Conservation (phyloP, 2,113 vertebrate species). For the Actenoides lindsayi region DNA sequence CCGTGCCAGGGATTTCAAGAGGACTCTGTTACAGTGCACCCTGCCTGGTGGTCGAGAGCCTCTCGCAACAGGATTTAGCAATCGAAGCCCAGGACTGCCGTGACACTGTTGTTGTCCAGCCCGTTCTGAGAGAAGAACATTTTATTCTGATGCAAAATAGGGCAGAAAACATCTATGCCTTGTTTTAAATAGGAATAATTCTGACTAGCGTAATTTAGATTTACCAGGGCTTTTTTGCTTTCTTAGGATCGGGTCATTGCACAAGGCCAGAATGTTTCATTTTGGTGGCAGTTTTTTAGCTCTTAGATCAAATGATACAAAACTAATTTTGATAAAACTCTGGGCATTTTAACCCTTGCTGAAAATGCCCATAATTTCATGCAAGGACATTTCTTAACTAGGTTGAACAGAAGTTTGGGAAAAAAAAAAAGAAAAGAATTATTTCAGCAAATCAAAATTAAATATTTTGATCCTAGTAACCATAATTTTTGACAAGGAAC, state of each 20-base stretch:
- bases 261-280: not conserved
- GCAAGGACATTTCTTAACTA: not conserved
- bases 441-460: not conserved
- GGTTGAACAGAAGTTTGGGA: not conserved
- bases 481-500: not conserved
- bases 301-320: not conserved
- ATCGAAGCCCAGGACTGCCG: not conserved
- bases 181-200: not conserved
- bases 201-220: not conserved
- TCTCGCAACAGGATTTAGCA: not conserved
- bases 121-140: not conserved
- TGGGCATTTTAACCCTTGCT: not conserved
- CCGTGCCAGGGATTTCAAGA: fast-evolving
- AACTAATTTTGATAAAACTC: not conserved
- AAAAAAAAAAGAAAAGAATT: not conserved
- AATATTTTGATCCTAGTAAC: not conserved
- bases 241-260: not conserved
- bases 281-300: not conserved
- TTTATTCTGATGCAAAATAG: not conserved
- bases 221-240: not conserved
- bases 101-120: not conserved
- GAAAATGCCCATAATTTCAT: not conserved
- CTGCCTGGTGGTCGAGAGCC: not conserved
- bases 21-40: not conserved
- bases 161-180: not conserved